Conservation (phyloP, 1,140 invertebrate genomes). For the Drosophila gunungcola region DNA sequence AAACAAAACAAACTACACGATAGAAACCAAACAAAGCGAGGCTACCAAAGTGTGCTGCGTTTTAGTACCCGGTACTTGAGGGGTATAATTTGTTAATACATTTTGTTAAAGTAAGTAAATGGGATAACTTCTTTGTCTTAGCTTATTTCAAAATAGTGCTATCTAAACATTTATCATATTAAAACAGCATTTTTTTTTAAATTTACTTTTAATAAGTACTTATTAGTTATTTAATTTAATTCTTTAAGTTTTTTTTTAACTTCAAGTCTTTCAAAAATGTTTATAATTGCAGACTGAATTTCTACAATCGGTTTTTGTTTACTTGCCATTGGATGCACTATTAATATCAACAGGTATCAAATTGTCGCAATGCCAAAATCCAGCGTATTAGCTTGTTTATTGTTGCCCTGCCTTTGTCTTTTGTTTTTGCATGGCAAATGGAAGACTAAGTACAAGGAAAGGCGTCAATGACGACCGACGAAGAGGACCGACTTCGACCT, state of each 20-base stretch:
- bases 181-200: no score
- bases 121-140: no score
- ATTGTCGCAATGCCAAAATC: background rate
- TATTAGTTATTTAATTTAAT: no score
- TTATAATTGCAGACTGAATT: no score
- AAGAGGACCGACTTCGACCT: slow-evolving; percentile 39
- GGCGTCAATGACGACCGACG: slow-evolving; percentile 71
- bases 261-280: no score
- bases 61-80: slow-evolving; percentile 25
- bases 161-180: no score
- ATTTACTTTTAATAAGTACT: no score
- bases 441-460: slow-evolving; percentile 63
- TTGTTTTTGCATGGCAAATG: slow-evolving; percentile 65
- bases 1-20: slow-evolving; percentile 79
- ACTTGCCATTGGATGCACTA: no score
- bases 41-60: slow-evolving; percentile 71
- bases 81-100: background rate
- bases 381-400: slow-evolving; percentile 31
- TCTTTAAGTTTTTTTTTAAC: no score
- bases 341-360: slow-evolving; percentile 7
- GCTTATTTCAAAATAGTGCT: no score
- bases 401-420: slow-evolving; percentile 25
- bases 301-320: no score
- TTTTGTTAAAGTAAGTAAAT: no score
- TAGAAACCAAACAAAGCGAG: slow-evolving; percentile 55